Evolutionary conservation across 2,113 vertebrate species (phyloP).

Genomic region (Formicarius rufipectus): DNA sequence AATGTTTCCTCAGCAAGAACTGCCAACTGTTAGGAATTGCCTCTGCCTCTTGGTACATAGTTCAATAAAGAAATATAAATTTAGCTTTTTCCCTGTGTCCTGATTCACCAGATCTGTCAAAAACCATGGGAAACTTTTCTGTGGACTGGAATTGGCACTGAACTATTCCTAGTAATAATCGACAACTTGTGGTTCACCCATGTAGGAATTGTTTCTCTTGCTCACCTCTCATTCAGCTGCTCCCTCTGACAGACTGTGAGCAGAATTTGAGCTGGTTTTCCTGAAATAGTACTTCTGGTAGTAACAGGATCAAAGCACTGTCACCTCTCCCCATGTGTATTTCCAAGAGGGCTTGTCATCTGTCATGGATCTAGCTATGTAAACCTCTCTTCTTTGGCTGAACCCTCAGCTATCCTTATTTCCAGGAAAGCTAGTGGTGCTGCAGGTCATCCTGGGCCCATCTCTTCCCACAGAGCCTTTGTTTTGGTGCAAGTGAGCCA

Average conservation of each 20-base stretch:
- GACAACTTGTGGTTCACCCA: background rate
- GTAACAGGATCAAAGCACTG: background rate
- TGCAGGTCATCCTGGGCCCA: background rate
- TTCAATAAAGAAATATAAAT: background rate
- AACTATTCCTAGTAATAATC: background rate
- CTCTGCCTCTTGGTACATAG: accelerated
- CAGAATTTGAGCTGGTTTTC: background rate
- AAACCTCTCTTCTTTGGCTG: constrained; percentile 1
- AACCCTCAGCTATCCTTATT: background rate
- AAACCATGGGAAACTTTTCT: background rate
- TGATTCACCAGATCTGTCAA: background rate
- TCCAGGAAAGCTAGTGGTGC: constrained; percentile 9
- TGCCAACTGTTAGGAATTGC: background rate
- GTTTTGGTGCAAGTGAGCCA: background rate
- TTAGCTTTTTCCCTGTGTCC: background rate
- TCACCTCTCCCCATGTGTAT: background rate
- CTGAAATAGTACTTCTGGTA: background rate
- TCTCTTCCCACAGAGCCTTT: background rate
- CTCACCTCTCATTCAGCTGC: background rate
- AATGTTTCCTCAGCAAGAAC: background rate
- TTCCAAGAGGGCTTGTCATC: background rate
- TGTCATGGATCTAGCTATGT: background rate
- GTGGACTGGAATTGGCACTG: background rate
- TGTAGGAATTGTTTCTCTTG: background rate
- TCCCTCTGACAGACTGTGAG: background rate